These are phyloP conservation scores for Julus scandinavius DNA, from an alignment of 2,888 invertebrate species.

Conservation along the genomic window DNA sequence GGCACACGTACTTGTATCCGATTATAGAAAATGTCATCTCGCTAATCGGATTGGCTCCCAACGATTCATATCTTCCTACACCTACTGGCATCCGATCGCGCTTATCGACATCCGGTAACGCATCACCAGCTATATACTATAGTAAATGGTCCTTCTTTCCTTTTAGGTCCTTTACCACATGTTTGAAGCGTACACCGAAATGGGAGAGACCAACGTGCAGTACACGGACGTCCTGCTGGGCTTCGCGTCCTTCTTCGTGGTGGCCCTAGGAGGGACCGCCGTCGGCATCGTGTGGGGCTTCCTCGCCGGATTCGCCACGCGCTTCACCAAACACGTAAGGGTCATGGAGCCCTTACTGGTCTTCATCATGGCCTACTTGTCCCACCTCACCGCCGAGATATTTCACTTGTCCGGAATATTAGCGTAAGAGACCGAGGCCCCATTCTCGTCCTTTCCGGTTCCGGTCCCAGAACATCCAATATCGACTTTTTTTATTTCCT, in stretches of 20 bases:
- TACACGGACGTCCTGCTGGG: slow-evolving; percentile 86
- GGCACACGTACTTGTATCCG: too few species aligned
- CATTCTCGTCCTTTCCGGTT: neutral
- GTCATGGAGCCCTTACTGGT: slow-evolving; percentile 99
- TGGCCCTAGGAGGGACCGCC: slow-evolving; percentile 90
- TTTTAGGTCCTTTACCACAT: slow-evolving; percentile 89
- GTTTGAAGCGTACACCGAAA: slow-evolving; percentile 93
- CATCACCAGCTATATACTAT: neutral
- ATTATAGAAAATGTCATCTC: too few species aligned
- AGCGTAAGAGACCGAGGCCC: slow-evolving; percentile 77
- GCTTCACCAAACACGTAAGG: slow-evolving; percentile 93
- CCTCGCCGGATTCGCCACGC: slow-evolving; percentile 92
- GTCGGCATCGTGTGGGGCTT: slow-evolving; percentile 95
- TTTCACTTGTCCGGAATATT: slow-evolving; percentile 98
- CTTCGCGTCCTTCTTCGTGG: slow-evolving; percentile 89
- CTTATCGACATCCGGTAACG: too few species aligned
- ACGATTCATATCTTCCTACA: too few species aligned
- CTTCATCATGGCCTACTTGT: slow-evolving; percentile 97
- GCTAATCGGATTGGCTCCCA: too few species aligned
- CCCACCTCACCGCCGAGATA: slow-evolving; percentile 97
- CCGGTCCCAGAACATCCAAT: too few species aligned
- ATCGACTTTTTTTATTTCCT: slow-evolving; percentile 60
- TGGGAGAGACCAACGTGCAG: slow-evolving; percentile 82
- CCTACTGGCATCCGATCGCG: too few species aligned
- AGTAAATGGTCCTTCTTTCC: too few species aligned